These are phyloP conservation scores for Astreopora myriophthalma DNA, from an alignment of 64 coral and sea anemone genomes.

Conservation along the genomic window DNA sequence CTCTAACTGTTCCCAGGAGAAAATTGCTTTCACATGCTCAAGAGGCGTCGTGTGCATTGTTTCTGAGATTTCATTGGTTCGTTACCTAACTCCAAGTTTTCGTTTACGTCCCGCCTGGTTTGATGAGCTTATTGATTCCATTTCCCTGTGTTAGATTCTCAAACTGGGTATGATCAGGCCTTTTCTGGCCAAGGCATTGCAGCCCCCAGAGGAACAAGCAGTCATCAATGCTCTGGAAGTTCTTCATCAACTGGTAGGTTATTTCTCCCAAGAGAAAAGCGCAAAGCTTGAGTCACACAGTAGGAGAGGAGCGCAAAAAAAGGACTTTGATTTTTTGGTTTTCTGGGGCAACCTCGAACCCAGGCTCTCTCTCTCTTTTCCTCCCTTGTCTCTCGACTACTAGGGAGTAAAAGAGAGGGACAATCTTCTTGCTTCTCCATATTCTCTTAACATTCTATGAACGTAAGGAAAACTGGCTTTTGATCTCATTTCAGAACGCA, in stretches of 20 bases:
- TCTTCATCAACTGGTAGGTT: slow-evolving; percentile 79
- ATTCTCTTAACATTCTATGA: neutral
- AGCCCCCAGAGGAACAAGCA: slow-evolving; percentile 78
- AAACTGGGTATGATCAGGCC: slow-evolving; percentile 85
- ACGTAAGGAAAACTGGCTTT: neutral
- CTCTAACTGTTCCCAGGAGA: no score
- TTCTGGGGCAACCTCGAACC: no score
- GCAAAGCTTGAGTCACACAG: neutral
- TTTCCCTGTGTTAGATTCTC: slow-evolving; percentile 66
- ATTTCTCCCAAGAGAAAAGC: neutral
- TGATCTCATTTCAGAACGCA: slow-evolving; percentile 65
- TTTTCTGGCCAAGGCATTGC: slow-evolving; percentile 86
- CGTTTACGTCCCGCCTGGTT: neutral
- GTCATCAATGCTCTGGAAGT: slow-evolving; percentile 81
- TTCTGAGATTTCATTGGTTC: no score
- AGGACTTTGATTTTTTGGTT: no score
- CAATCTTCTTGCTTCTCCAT: no score
- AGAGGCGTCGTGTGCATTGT: no score
- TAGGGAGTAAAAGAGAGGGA: no score
- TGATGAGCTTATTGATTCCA: neutral
- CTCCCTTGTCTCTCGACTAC: no score
- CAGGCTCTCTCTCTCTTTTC: neutral
- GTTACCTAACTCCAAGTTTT: neutral
- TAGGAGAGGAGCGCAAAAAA: no score
- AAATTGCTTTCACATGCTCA: no score